These are phyloP conservation scores for Poeciliopsis paucimaculata DNA, from an alignment of 2,797 vertebrate genomes.

Conservation along the genomic window DNA sequence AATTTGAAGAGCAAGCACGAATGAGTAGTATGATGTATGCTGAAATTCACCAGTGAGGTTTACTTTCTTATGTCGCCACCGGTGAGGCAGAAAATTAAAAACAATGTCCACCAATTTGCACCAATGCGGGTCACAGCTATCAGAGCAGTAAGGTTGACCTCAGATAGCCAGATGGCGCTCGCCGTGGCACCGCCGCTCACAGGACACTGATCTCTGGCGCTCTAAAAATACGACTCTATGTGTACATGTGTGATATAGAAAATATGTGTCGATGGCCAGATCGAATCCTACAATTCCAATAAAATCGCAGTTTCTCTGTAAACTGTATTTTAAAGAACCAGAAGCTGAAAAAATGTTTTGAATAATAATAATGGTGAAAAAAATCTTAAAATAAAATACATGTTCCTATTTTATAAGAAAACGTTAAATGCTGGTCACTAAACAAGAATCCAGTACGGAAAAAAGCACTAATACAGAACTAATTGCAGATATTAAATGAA, in stretches of 20 bases:
- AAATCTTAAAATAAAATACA: background rate
- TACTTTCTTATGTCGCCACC: background rate
- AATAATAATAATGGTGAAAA: background rate
- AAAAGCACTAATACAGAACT: background rate
- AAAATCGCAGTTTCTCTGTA: background rate
- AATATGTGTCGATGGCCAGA: slow-evolving; percentile 23
- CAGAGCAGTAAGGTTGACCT: slow-evolving; percentile 60
- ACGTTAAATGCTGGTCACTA: background rate
- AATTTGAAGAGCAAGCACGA: slow-evolving; percentile 42
- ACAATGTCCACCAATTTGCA: background rate
- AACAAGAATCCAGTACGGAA: background rate
- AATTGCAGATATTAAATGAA: background rate
- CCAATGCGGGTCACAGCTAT: slow-evolving; percentile 38
- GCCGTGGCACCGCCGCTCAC: slow-evolving; percentile 61
- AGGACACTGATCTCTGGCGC: slow-evolving; percentile 73
- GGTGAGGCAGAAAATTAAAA: background rate
- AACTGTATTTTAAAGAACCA: background rate
- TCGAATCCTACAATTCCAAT: slow-evolving; percentile 19
- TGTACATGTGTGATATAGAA: slow-evolving; percentile 24
- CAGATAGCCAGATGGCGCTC: slow-evolving; percentile 64
- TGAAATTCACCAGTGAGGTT: background rate
- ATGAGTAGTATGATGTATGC: slow-evolving; percentile 20
- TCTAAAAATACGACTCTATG: slow-evolving; percentile 38
- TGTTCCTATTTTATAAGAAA: background rate
- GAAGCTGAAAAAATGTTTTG: background rate